Conservation (phyloP, 2,113 vertebrate species). For the Neolamprologus sp. region DNA sequence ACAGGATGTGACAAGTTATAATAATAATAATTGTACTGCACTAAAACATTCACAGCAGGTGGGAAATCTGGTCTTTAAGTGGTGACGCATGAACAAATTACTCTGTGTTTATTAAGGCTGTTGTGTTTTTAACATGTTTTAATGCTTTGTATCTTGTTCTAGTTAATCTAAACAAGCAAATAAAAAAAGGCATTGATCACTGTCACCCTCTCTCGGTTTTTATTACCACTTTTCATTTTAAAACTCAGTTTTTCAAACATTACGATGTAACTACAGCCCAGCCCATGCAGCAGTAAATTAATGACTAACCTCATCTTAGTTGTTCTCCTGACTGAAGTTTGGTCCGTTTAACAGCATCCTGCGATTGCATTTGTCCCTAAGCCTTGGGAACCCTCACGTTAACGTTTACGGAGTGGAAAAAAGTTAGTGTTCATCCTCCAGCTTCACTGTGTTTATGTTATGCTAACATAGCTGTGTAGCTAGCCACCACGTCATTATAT, state of each 20-base stretch:
- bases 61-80: background rate
- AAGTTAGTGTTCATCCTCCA: background rate
- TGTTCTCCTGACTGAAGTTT: background rate
- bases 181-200: background rate
- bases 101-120: background rate
- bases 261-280: background rate
- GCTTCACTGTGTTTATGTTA: background rate
- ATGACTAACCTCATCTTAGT: background rate
- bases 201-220: background rate
- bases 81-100: background rate
- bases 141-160: background rate
- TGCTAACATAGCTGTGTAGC: background rate
- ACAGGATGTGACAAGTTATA: background rate
- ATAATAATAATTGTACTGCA: background rate
- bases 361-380: background rate
- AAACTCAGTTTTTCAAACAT: background rate
- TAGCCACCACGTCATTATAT: background rate
- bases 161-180: background rate
- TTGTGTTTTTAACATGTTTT: background rate
- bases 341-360: background rate
- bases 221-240: background rate
- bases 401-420: background rate
- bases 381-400: background rate
- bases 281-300: background rate
- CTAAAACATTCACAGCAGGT: background rate